Evolutionary conservation across 2,797 vertebrate species (phyloP).

Genomic region (Xyrichtys novacula): DNA sequence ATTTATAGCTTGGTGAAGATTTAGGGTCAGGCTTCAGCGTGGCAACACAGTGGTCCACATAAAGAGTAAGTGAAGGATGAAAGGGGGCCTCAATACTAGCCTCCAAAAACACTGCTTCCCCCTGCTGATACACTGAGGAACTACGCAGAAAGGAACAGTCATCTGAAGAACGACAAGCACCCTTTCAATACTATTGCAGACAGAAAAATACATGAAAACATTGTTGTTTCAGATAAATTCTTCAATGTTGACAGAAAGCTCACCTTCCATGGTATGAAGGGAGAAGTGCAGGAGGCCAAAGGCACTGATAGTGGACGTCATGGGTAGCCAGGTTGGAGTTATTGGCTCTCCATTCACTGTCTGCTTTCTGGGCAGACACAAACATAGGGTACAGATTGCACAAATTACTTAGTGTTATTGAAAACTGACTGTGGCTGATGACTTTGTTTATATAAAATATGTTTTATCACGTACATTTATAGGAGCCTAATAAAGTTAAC

Average conservation of each 20-base stretch:
- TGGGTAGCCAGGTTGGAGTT: constrained; percentile 68
- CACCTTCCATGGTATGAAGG: constrained; percentile 60
- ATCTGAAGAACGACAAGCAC: constrained; percentile 15
- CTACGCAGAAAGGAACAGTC: constrained; percentile 32
- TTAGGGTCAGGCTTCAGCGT: constrained; percentile 50
- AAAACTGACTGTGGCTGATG: background rate
- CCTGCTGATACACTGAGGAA: constrained; percentile 72
- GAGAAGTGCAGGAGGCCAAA: constrained; percentile 71
- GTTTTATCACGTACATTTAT: background rate
- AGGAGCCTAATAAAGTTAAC: no score
- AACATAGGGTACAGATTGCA: background rate
- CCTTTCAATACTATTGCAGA: background rate
- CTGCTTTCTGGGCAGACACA: constrained; percentile 54
- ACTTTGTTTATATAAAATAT: background rate
- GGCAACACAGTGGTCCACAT: constrained; percentile 61
- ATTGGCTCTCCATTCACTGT: constrained; percentile 59
- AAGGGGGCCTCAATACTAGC: constrained; percentile 51
- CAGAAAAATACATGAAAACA: background rate
- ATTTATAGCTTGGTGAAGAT: constrained; percentile 63
- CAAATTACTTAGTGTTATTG: background rate
- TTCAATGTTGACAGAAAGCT: background rate
- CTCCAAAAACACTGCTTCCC: constrained; percentile 73
- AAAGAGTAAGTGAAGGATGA: constrained; percentile 55
- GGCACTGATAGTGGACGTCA: constrained; percentile 67
- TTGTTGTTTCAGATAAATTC: background rate